Conservation (phyloP, 1,140 invertebrate genomes). For the Lucilia sericata region DNA sequence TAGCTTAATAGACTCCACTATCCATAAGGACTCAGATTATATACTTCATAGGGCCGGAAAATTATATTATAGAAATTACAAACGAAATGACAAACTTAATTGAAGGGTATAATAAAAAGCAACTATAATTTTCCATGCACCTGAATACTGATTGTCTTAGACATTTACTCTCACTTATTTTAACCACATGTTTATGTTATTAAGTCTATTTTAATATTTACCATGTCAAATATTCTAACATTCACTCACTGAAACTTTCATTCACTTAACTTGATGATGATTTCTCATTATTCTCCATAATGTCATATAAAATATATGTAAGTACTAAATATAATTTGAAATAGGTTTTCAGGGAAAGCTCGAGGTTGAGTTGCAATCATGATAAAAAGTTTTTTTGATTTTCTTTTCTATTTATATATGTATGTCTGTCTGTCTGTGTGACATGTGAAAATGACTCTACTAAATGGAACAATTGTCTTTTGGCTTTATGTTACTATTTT, state of each 20-base stretch:
- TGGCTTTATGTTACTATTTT: not conserved
- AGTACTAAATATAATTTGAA: not conserved
- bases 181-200: not conserved
- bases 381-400: not conserved
- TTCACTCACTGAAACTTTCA: no score
- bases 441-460: not conserved
- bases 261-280: not conserved
- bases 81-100: no score
- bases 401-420: no score
- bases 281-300: constrained; percentile 10
- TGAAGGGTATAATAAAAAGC: no score
- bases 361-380: not conserved
- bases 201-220: not conserved
- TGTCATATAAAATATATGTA: not conserved
- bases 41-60: no score
- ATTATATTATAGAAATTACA: no score
- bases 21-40: no score
- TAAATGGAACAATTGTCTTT: constrained; percentile 27
- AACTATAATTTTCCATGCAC: not conserved
- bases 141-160: not conserved
- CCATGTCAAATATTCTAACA: not conserved
- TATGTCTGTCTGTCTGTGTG: not conserved
- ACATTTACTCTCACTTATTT: not conserved
- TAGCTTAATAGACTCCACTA: no score
- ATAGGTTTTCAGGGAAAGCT: not conserved